Base-by-base conservation (phyloP, 2,888 invertebrate genomes). In the Syrphus vitripennis region DNA sequence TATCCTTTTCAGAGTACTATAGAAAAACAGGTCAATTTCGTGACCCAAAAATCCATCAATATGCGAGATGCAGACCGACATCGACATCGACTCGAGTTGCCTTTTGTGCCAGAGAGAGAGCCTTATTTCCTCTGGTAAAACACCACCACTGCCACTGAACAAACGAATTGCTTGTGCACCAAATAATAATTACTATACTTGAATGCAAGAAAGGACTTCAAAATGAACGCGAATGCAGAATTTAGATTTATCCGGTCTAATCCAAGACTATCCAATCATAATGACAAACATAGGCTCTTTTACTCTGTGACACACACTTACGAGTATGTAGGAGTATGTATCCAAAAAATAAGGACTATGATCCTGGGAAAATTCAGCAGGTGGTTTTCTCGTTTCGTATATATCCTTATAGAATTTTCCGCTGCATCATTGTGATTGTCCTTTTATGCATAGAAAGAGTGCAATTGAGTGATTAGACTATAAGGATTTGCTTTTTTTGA, bases 241-340 rank as follows among this genome's bases (percentile, higher is more conserved):
- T 72, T 82, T 74, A 42, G 74, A 78, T 86, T 86, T 82, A 86
- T 86, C 86, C 86, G 74, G 77, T 74, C 86, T 86, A 86, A 86
- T 86, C 86, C 82, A 86, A 82, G 82, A 82, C 82, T 86, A 86
- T 86, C 86, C 86, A 86, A 86, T 86, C 86, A 86, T 86, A 86
- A 78, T 86, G 78, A 77, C 78, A 78, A 45, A 31, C 16, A 63
- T 40, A 42, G 69, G 70, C 72, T 45, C 81, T 74, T 71, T 31
- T 63, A 3, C 10, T 21, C 21, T 63, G 75, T 67, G 72, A 74
- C 75, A 83, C 70, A 83, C 63, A 65, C 63, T 67, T 34, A n/a
- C 21, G 34, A 6, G 26, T 16, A 61, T 19, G 5, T 37, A 26
- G 12, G 10, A 63, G n/a, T 19, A 53, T 19, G 29, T 19, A 65